Evolutionary conservation across 2,797 vertebrate species (phyloP).

Genomic region (Leucoraja ocellata): DNA sequence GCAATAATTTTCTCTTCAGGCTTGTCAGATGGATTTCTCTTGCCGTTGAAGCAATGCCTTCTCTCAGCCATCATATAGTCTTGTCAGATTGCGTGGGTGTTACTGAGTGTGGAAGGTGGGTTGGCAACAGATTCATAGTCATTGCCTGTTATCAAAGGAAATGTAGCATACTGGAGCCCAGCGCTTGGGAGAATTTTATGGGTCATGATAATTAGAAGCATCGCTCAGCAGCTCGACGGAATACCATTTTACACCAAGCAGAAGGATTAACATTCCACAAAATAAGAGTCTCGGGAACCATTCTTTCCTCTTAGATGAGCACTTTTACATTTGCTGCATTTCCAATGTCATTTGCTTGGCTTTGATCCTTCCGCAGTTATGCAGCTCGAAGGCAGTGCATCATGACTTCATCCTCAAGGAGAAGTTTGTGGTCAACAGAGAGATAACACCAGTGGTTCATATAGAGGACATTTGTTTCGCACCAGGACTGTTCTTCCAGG

Average conservation of each 20-base stretch:
- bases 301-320: not conserved
- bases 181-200: constrained; percentile 22
- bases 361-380: not conserved
- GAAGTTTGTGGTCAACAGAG: not conserved
- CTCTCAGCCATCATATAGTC: not conserved
- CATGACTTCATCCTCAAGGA: not conserved
- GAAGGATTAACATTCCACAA: constrained; percentile 10
- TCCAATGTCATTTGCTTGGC: not conserved
- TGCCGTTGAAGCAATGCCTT: not conserved
- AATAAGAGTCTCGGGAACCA: not conserved
- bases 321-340: not conserved
- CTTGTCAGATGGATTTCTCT: not conserved
- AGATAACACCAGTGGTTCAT: not conserved
- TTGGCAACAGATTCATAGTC: not conserved
- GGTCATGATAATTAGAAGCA: constrained; percentile 3
- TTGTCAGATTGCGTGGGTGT: not conserved
- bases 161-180: not conserved
- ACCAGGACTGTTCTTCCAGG: too few species aligned
- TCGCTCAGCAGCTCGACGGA: not conserved
- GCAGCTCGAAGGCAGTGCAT: not conserved
- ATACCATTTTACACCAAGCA: not conserved
- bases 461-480: not conserved
- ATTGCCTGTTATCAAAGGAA: constrained; percentile 11
- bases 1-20: not conserved
- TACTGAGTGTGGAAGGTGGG: not conserved